phyloP scores from a whole-genome alignment of 2,797 vertebrate species.

The Carcharodon carcharias region DNA sequence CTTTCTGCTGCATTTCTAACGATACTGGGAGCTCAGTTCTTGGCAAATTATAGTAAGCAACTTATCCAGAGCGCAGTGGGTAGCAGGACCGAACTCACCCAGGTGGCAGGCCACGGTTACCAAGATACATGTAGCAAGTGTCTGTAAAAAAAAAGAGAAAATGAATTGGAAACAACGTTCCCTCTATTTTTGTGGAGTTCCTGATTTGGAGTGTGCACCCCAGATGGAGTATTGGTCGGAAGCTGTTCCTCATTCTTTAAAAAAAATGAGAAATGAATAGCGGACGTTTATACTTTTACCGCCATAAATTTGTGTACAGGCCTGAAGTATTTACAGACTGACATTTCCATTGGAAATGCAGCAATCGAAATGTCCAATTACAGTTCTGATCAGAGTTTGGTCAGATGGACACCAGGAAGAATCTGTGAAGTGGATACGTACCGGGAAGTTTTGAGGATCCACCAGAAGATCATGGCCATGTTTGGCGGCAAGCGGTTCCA shows the following conservation, averaged over 20 bases:
- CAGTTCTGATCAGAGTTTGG: not conserved
- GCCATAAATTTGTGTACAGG: not conserved
- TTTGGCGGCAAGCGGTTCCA: accelerated
- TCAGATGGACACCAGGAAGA: not conserved
- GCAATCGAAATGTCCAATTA: not conserved
- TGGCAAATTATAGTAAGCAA: not conserved
- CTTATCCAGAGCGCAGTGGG: not conserved
- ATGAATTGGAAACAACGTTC: not conserved
- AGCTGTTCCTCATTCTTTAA: not conserved
- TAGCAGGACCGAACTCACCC: accelerated
- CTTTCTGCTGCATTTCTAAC: not conserved
- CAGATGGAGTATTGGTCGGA: not conserved
- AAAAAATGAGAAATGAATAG: not conserved
- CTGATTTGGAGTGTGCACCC: too few species aligned
- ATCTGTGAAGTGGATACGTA: not conserved
- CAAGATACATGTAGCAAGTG: accelerated
- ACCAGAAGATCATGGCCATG: not conserved
- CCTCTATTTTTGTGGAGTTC: too few species aligned
- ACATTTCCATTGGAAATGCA: not conserved
- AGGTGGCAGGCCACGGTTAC: not conserved
- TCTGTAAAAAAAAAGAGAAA: not conserved
- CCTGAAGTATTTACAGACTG: not conserved
- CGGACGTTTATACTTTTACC: not conserved
- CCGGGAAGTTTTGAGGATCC: not conserved
- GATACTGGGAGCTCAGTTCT: not conserved